Conservation (phyloP, 23 tunicate genomes). For the Botrylloides violaceus region DNA sequence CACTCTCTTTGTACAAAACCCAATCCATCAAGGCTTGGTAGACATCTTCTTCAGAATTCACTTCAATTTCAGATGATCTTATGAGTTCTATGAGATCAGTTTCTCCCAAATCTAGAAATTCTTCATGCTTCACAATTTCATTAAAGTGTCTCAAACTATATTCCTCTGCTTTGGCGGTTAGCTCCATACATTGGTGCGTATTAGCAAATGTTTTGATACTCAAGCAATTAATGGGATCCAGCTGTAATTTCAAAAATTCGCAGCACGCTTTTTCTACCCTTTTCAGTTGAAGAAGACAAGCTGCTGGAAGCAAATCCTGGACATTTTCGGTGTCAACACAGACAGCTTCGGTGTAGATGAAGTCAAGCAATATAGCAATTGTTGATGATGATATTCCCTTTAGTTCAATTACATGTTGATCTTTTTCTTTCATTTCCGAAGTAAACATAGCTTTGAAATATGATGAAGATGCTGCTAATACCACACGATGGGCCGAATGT, state of each 20-base stretch:
- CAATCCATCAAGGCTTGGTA: conserved; percentile 17
- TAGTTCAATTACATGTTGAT: conserved; percentile 9
- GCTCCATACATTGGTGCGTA: conserved; percentile 18
- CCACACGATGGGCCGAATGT: conserved; percentile 19
- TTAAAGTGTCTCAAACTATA: conserved; percentile 15
- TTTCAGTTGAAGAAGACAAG: conserved; percentile 22
- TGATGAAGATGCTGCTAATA: conserved; percentile 15
- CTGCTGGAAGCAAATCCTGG: conserved; percentile 23
- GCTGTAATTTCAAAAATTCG: conserved; percentile 15
- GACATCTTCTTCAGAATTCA: conserved; percentile 19
- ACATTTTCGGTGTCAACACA: background rate
- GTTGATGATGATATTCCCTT: conserved; percentile 7
- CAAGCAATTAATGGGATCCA: conserved; percentile 19
- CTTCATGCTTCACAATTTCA: conserved; percentile 6
- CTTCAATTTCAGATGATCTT: conserved; percentile 9
- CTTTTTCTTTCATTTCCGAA: conserved; percentile 11
- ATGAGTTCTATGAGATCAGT: conserved; percentile 2
- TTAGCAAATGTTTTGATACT: conserved; percentile 13
- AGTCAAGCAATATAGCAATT: conserved; percentile 4
- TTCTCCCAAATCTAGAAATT: conserved; percentile 10
- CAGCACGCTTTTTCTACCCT: conserved; percentile 19
- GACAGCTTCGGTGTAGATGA: conserved; percentile 17
- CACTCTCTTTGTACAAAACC: background rate
- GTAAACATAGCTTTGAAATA: conserved; percentile 28
- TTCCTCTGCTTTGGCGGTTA: conserved; percentile 14